These are phyloP conservation scores for Telenomus remus DNA, from an alignment of 1,140 invertebrate species.

Conservation along the genomic window DNA sequence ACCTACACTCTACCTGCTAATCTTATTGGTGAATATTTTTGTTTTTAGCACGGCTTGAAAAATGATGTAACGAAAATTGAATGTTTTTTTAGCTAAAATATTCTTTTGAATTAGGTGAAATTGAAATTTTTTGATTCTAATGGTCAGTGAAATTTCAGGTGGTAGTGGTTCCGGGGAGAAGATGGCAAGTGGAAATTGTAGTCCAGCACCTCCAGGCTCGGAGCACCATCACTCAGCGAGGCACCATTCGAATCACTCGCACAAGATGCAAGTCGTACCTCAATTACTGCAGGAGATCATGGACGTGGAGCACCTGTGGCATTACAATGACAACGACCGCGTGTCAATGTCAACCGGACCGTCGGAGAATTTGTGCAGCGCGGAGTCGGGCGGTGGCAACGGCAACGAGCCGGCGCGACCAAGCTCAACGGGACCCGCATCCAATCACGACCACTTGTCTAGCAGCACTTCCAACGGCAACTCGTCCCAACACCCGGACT, in stretches of 20 bases:
- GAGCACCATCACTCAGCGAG: conserved; percentile 69
- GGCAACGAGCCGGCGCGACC: conserved; percentile 63
- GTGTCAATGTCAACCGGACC: conserved; percentile 35
- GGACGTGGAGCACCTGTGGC: conserved; percentile 95
- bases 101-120: no score
- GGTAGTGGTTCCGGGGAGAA: conserved; percentile 66
- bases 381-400: conserved; percentile 65
- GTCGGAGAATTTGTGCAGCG: conserved; percentile 27
- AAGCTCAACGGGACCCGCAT: conserved; percentile 39
- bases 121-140: no score
- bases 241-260: conserved; percentile 73
- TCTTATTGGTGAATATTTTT: conserved; percentile 74
- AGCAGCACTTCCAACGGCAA: conserved; percentile 74
- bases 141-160: no score
- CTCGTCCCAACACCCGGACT: conserved; percentile 83
- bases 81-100: no score
- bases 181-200: conserved; percentile 67
- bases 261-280: conserved; percentile 71
- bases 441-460: conserved; percentile 57
- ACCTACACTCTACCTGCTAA: conserved; percentile 88
- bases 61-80: no score
- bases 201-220: conserved; percentile 69
- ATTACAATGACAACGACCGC: conserved; percentile 83
- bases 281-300: conserved; percentile 87
- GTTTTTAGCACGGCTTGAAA: no score